Conservation (phyloP, 2,113 vertebrate species). For the Xenotilapia leptura region DNA sequence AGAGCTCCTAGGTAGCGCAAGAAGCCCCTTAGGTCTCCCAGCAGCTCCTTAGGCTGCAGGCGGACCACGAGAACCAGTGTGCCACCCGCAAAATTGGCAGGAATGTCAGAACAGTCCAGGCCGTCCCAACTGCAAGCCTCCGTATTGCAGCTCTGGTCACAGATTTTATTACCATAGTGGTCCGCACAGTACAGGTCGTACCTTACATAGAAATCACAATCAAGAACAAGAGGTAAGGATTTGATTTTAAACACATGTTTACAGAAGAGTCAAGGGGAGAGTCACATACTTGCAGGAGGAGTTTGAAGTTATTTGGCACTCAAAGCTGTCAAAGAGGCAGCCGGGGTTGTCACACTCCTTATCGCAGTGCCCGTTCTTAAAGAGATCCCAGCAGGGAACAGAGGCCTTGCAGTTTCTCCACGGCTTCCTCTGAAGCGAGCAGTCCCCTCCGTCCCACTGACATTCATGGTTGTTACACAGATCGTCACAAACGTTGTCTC, state of each 20-base stretch:
- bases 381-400: conserved; percentile 81
- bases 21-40: conserved; percentile 80
- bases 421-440: conserved; percentile 80
- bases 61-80: conserved; percentile 85
- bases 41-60: conserved; percentile 82
- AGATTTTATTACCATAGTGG: conserved; percentile 80
- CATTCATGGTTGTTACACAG: conserved; percentile 86
- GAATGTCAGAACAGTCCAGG: conserved; percentile 80
- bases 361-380: conserved; percentile 81
- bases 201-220: conserved; percentile 50
- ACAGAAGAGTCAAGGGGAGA: not conserved
- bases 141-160: conserved; percentile 86
- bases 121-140: conserved; percentile 93
- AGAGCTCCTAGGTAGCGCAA: conserved; percentile 81
- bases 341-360: conserved; percentile 82
- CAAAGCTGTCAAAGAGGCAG: conserved; percentile 92
- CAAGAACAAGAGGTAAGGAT: not conserved
- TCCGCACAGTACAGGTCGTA: conserved; percentile 88
- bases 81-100: conserved; percentile 74
- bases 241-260: not conserved
- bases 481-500: conserved; percentile 79
- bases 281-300: conserved; percentile 80
- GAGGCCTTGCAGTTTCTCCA: conserved; percentile 82
- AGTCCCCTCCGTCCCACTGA: conserved; percentile 91
- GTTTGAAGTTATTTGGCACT: conserved; percentile 69